These are phyloP conservation scores for Sciaenops ocellatus DNA, from an alignment of 2,797 vertebrate genomes.

Conservation along the genomic window DNA sequence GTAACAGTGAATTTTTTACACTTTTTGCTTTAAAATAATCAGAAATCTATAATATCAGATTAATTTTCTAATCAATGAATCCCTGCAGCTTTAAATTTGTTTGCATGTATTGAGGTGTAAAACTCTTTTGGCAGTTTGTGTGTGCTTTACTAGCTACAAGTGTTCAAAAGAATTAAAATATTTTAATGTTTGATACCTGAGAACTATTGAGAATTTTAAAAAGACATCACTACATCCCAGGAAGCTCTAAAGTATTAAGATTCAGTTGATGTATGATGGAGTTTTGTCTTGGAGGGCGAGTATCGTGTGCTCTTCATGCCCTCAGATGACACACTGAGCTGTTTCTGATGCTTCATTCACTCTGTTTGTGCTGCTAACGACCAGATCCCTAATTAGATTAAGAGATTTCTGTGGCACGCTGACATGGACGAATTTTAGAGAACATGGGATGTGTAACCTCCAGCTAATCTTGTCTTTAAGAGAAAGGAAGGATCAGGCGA, in stretches of 20 bases:
- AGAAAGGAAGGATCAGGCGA: conserved; percentile 77
- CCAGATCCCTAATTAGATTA: conserved; percentile 81
- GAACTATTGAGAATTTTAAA: neutral
- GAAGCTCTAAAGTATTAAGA: too few relatives aligned
- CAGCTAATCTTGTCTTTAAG: conserved; percentile 83
- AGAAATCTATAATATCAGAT: neutral
- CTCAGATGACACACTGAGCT: conserved; percentile 23
- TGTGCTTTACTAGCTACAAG: neutral
- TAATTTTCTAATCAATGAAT: neutral
- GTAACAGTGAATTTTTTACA: neutral
- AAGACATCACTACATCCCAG: neutral
- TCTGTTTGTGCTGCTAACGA: conserved; percentile 72
- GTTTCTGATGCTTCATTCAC: conserved; percentile 34
- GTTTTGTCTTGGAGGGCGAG: neutral
- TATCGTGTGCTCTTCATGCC: neutral
- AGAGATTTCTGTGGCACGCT: conserved; percentile 82
- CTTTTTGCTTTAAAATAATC: neutral
- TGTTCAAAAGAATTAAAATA: neutral
- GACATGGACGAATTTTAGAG: conserved; percentile 83
- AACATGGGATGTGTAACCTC: conserved; percentile 82
- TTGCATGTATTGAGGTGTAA: neutral
- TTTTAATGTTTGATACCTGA: neutral
- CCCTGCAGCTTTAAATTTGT: neutral
- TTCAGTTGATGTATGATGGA: neutral
- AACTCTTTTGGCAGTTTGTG: neutral